Percentiles rank a stretch among this genome's conserved stretches.
phyloP scores from a whole-genome alignment of 1,140 invertebrate species.

The Melanaphis sacchari region DNA sequence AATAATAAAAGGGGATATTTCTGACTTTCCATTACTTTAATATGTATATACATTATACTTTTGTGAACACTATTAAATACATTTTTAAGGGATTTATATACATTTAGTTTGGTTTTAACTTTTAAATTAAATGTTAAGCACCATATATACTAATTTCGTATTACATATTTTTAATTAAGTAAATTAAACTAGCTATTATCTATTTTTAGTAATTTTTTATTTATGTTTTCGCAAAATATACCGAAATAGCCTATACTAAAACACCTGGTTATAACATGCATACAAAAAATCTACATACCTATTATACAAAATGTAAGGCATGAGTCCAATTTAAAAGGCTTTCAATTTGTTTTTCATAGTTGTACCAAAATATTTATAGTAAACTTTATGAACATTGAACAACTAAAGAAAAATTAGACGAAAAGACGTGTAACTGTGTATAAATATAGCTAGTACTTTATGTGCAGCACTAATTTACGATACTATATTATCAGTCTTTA shows the following conservation, averaged over 20 bases:
- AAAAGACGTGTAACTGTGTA: not conserved
- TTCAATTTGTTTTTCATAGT: not conserved
- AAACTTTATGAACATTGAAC: not conserved
- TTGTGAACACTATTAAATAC: not conserved
- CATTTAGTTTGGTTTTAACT: not conserved
- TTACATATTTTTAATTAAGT: not conserved
- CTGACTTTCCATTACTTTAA: too few species aligned
- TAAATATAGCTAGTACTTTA: too few species aligned
- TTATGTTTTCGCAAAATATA: not conserved
- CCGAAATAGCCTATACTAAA: constrained; percentile 7
- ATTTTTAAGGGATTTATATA: not conserved
- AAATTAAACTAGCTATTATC: not conserved
- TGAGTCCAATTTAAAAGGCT: not conserved
- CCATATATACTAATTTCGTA: not conserved
- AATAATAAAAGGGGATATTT: not conserved
- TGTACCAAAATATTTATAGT: not conserved
- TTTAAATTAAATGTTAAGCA: not conserved
- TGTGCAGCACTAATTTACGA: too few species aligned
- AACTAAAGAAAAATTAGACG: not conserved
- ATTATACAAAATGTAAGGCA: not conserved
- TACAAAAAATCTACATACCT: not conserved
- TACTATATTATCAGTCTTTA: too few species aligned
- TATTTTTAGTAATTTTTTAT: constrained; percentile 29
- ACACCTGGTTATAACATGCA: not conserved
- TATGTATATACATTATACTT: not conserved